Evolutionary conservation across 2,797 vertebrate species (phyloP), one percentile per base, ranked within the genome.

Genomic region (Myotis pilosus): DNA sequence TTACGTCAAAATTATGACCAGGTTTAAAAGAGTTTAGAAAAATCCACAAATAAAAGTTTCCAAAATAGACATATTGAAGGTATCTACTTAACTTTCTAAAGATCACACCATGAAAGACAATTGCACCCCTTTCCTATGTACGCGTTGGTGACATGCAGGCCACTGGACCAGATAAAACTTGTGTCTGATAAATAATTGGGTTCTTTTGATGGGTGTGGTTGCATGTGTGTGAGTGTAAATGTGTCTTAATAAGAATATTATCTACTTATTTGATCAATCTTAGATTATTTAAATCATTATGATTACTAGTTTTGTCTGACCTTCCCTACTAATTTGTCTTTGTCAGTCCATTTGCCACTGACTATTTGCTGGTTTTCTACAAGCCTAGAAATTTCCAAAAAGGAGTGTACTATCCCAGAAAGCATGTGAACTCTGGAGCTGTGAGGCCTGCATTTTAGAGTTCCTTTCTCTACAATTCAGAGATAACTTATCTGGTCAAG

Each of bases 181-280:
- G 69, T 33, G 4, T 68, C 64, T 94, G 57, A 92, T 90, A 87
- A 84, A 74, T 41, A 74, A 71, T 60, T 79, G 71, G 57, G 8
- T 84, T 94, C 25, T 89, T 92, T 83, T 60, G 25, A 79, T n/a
- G 38, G 87, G 38, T 38, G 49, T 85, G 76, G 80, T 23, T 95
- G 22, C 25, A 62, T 60, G 15, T 81, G 6, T 92, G 25, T 44
- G 6, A 69, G 12, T 38, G 30, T 33, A 53, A 38, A 30, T 44
- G 22, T 38, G 44, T 15, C 90, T 69, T 85, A 68, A n/a, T 62
- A 86, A 94, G 51, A 68, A 68, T 84, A 44, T 49, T 88, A 87
- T 94, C 51, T 89, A 36, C 15, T 85, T 72, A 72, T 92, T 64
- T 88, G 51, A 93, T 94, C 36, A 69, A 5, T 38, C 53, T 89